Base-by-base conservation (phyloP, 2,888 invertebrate genomes). In the Onchidella celtica region DNA sequence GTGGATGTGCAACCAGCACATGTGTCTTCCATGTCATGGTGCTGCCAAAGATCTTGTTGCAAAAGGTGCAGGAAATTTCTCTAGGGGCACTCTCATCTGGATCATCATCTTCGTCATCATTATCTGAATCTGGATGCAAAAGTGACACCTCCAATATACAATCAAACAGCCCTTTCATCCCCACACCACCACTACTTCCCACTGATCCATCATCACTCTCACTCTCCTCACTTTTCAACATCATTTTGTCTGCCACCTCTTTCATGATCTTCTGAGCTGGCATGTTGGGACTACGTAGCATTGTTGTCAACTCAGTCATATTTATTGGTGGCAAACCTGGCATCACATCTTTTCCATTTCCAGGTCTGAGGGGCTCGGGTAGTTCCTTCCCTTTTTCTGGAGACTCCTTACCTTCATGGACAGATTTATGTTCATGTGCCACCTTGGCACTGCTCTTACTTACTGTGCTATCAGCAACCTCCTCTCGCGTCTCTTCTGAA, bases 21-120 rank as follows among this genome's bases (percentile, higher is more conserved):
- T 84, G 84, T 3, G 84, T 84, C n/a, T 84, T 84, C 38, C 82
- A 68, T 6, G 68, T 47, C 82, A 84, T 82, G 73, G 72, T 79
- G 74, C 82, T 82, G 27, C 68, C 72, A 75, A 84, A 84, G n/a
- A 82, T 55, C 32, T 82, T 79, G 27, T 66, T 80, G 57, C 84
- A 84, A 69, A 76, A 77, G 21, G 21, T 65, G 74, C 84, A 84
- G 4, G 84, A 79, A n/a, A 84, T 73, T 59, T 82, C 73, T 1
- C 76, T 55, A 21, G 69, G 38, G 65, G 77, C 40, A 38, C 59
- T 76, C 40, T 84, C 82, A 24, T 75, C 75, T 32, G 70, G 75
- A 17, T 76, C 82, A 6, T 79, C 82, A 29, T 74, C 74, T 47
- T 84, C 84, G 34, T 78, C 78, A 14, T 72, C 73, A 17, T 59